Evolutionary conservation across 2,113 vertebrate genomes (phyloP).

Genomic region (Lynx canadensis): DNA sequence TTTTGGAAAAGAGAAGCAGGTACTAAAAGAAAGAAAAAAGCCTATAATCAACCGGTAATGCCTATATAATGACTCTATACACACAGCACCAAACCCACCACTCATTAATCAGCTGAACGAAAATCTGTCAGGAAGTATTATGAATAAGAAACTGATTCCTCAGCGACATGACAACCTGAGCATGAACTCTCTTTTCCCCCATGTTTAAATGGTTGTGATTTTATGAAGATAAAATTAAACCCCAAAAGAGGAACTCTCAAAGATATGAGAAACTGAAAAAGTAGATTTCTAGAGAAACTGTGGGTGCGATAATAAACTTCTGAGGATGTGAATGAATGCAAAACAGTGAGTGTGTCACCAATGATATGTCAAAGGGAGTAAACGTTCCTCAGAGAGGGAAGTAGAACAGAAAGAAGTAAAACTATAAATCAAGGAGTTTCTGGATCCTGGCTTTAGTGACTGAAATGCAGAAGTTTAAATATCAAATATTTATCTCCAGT

Average conservation of each 20-base stretch:
- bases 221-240: background rate
- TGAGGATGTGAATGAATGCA: background rate
- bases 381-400: background rate
- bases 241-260: background rate
- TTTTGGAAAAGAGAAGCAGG: background rate
- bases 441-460: background rate
- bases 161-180: accelerated
- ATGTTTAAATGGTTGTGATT: background rate
- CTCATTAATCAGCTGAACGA: background rate
- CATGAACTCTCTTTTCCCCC: background rate
- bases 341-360: background rate
- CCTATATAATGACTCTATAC: background rate
- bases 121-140: background rate
- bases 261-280: background rate
- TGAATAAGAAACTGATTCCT: background rate
- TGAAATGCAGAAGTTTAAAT: background rate
- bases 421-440: background rate
- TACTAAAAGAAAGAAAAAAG: background rate
- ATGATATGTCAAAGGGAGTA: background rate
- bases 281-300: background rate
- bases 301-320: background rate
- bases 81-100: background rate
- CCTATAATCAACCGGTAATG: too few relatives aligned
- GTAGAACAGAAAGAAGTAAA: background rate
- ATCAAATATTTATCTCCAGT: background rate